Percentiles rank a stretch among this genome's conserved stretches.
phyloP scores from a whole-genome alignment of 2,797 vertebrate species.

The Carcharodon carcharias region DNA sequence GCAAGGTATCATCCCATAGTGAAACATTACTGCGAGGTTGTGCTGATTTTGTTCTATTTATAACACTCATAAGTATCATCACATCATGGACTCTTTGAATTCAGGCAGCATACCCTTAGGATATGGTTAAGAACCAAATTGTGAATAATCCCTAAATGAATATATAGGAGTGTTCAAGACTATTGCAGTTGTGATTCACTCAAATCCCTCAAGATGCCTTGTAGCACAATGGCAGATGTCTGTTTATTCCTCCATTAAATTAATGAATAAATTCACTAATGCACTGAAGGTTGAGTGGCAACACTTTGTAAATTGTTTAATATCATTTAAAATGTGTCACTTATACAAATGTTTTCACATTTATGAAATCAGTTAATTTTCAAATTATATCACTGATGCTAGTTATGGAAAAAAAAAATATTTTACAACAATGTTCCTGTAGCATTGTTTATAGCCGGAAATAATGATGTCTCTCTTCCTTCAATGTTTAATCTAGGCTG shows the following conservation, averaged over 20 bases:
- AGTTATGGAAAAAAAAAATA: not conserved
- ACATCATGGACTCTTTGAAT: not conserved
- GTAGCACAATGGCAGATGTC: not conserved
- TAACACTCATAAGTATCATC: not conserved
- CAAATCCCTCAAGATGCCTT: not conserved
- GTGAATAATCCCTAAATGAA: not conserved
- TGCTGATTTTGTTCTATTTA: not conserved
- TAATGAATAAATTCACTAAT: not conserved
- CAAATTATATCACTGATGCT: not conserved
- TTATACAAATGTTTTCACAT: not conserved
- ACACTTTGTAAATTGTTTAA: slow-evolving; percentile 42
- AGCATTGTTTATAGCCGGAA: not conserved
- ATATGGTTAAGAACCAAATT: not conserved
- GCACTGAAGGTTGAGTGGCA: slow-evolving; percentile 51
- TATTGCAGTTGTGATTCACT: not conserved
- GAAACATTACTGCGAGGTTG: not conserved
- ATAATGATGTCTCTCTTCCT: not conserved
- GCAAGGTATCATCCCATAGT: not conserved
- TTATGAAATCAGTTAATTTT: not conserved
- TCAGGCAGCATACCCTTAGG: not conserved
- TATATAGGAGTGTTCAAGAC: not conserved
- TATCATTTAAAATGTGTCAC: not conserved
- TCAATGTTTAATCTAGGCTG: slow-evolving; percentile 7
- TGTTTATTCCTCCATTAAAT: slow-evolving; percentile 8
- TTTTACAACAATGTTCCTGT: not conserved